phyloP scores from a whole-genome alignment of 2,113 vertebrate genomes.

The Turnix velox region DNA sequence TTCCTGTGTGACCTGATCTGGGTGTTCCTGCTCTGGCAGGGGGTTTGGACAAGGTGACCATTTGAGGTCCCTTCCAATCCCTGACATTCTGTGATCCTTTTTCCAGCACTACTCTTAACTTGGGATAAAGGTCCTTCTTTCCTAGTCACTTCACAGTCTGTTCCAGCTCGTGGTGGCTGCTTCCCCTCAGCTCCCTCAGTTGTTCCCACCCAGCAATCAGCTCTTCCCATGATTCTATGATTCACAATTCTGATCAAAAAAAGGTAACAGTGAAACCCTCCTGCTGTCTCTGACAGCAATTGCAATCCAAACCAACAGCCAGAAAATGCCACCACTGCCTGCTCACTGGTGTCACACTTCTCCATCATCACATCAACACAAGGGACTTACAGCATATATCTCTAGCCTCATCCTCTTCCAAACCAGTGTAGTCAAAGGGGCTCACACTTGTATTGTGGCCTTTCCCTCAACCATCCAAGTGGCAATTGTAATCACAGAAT shows the following conservation, averaged over 20 bases:
- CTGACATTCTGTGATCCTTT: no score
- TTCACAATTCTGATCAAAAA: neutral
- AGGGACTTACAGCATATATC: fast-evolving
- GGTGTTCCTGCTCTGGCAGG: no score
- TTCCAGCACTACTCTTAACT: neutral
- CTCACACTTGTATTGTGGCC: neutral
- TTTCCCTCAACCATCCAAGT: fast-evolving
- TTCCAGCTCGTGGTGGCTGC: neutral
- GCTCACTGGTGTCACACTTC: fast-evolving
- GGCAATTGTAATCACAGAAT: fast-evolving
- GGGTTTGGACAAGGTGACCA: no score
- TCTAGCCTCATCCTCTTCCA: neutral
- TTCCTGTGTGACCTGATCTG: no score
- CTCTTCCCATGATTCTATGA: neutral
- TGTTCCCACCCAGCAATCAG: neutral
- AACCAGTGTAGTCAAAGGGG: fast-evolving
- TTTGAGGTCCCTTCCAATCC: no score
- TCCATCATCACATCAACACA: neutral
- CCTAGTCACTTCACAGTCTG: neutral
- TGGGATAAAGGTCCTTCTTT: neutral
- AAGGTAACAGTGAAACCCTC: no score
- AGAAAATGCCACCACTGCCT: neutral
- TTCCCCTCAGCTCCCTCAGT: neutral
- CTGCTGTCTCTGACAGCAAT: fast-evolving
- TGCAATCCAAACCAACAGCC: neutral